These are phyloP conservation scores for Macaria liturata DNA, from an alignment of 2,888 invertebrate species.

Conservation along the genomic window DNA sequence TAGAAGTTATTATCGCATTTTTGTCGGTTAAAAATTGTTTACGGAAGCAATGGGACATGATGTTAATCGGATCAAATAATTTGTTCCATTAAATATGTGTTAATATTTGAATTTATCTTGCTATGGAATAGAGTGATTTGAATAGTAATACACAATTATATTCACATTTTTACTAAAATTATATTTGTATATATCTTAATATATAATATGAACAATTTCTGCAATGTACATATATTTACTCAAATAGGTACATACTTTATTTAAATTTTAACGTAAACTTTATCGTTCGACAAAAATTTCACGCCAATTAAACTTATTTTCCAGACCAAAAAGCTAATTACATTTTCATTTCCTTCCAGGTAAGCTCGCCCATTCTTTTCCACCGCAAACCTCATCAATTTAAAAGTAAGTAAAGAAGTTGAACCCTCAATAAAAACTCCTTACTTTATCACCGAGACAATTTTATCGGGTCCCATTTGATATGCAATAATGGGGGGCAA, in stretches of 20 bases:
- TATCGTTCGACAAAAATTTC: background rate
- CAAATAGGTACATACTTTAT: too few species aligned
- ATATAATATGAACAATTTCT: too few species aligned
- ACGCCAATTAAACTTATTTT: slow-evolving; percentile 20
- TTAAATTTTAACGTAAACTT: too few species aligned
- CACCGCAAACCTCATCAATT: slow-evolving; percentile 35
- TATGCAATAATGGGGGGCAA: slow-evolving; percentile 78
- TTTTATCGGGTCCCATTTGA: slow-evolving; percentile 73
- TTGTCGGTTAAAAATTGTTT: background rate
- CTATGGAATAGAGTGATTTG: too few species aligned
- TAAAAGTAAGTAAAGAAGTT: slow-evolving; percentile 49
- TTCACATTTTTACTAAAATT: too few species aligned
- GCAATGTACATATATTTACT: too few species aligned
- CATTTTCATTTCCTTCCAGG: slow-evolving; percentile 48
- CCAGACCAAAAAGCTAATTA: slow-evolving; percentile 18
- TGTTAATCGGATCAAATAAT: too few species aligned
- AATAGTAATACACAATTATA: background rate
- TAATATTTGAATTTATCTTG: too few species aligned
- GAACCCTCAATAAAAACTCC: slow-evolving; percentile 47
- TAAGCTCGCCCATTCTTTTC: slow-evolving; percentile 42
- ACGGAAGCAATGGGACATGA: too few species aligned
- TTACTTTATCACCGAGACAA: slow-evolving; percentile 55
- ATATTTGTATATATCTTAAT: too few species aligned
- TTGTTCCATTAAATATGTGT: too few species aligned
- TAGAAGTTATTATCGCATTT: slow-evolving; percentile 34